These are phyloP conservation scores for Entelurus aequoreus DNA, from an alignment of 2,113 vertebrate genomes.

Conservation along the genomic window DNA sequence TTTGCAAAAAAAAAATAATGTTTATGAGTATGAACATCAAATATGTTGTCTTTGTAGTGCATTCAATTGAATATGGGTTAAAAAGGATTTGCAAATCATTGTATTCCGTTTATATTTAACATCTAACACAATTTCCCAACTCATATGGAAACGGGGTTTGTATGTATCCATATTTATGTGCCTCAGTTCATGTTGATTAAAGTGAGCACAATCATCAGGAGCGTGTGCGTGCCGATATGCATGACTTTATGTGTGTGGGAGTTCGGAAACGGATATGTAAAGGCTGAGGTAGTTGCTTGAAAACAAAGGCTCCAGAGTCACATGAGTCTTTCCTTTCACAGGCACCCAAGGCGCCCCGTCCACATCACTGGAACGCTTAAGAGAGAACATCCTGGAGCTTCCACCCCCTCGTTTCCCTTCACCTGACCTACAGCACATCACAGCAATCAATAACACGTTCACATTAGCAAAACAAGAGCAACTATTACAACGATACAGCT, in stretches of 20 bases:
- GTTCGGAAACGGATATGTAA: constrained; percentile 60
- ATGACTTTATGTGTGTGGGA: constrained; percentile 48
- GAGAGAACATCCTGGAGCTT: constrained; percentile 58
- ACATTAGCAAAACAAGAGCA: not conserved
- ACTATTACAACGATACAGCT: not conserved
- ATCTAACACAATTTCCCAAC: too few species aligned
- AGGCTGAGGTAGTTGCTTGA: constrained; percentile 60
- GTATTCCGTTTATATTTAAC: too few species aligned
- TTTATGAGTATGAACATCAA: too few species aligned
- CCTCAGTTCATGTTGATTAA: constrained; percentile 39
- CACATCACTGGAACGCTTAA: constrained; percentile 38
- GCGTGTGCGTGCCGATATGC: constrained; percentile 43
- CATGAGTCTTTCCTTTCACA: constrained; percentile 59
- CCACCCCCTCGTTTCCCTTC: constrained; percentile 39
- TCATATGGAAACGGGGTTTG: too few species aligned
- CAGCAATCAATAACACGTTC: constrained; percentile 2
- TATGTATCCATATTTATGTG: constrained; percentile 16
- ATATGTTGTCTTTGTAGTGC: too few species aligned
- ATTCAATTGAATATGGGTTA: too few species aligned
- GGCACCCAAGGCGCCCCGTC: constrained; percentile 40
- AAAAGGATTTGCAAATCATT: too few species aligned
- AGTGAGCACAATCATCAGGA: constrained; percentile 26
- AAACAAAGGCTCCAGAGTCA: constrained; percentile 61
- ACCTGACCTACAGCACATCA: constrained; percentile 18
- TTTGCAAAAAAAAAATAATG: too few species aligned